Base-by-base conservation (phyloP, 2,888 invertebrate genomes). In the Drosophila quinaria region DNA sequence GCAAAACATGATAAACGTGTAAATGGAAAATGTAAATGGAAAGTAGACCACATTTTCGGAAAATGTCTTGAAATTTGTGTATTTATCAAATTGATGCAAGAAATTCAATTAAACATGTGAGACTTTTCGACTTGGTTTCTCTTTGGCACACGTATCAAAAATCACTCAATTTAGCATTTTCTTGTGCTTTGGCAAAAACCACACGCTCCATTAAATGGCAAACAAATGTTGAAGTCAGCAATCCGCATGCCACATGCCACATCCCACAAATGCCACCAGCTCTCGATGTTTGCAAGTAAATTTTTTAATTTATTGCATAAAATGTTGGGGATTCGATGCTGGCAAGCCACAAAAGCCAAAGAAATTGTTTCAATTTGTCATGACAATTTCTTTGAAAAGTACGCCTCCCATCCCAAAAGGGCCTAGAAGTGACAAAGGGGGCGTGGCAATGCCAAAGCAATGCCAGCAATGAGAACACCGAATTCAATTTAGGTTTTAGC, bases 311-410 rank as follows among this genome's bases (percentile, higher is more conserved):
- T 86, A 86, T 85, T 88, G 86, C 83, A 76, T 74, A 74, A 84
- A 87, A 86, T 89, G 70, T 84, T 79, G 70, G 71, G 72, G 71
- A 80, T 74, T 74, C 72, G 54, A 62, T 55, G 65, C 56, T 44
- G 76, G 72, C 70, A 80, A 68, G 77, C 85, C 84, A 87, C 89
- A 87, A 84, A 86, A 87, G 79, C 81, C 77, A 79, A 87, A 87
- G 86, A 89, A 89, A 85, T 82, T 87, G 83, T 89, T 81, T 87
- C 88, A 89, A 87, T 87, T 87, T 89, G 87, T 87, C 87, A 87
- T 81, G 81, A 86, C 79, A 89, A 87, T 87, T 87, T 86, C 75
- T 80, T 81, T 80, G 77, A 89, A 80, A 82, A 65, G 80, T 73
- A 64, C 66, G 58, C 61, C 49, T 42, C 55, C 72, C 58, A 59